Percentiles rank a stretch among this genome's conserved stretches.
phyloP scores from a whole-genome alignment of 2,888 invertebrate genomes.

The Acleris literana region DNA sequence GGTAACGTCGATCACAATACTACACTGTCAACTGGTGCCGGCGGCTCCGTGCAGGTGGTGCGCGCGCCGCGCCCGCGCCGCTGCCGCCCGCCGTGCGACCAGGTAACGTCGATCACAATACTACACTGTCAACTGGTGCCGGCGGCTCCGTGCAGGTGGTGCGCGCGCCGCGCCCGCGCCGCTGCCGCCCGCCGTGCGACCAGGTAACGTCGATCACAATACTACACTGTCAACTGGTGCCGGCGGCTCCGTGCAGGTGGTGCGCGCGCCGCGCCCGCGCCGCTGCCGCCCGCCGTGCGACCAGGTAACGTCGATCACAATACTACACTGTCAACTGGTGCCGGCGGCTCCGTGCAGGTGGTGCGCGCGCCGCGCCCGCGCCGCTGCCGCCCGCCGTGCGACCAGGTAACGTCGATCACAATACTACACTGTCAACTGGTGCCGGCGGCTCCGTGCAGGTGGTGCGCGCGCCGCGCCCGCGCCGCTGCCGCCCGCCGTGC shows the following conservation, averaged over 20 bases:
- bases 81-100: conserved; percentile 22
- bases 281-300: conserved; percentile 27
- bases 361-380: conserved; percentile 47
- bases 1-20: too few relatives aligned
- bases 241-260: conserved; percentile 67
- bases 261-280: conserved; percentile 44
- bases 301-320: too few relatives aligned
- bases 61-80: conserved; percentile 40
- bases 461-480: conserved; percentile 48
- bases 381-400: conserved; percentile 33
- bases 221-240: conserved; percentile 51
- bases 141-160: conserved; percentile 69
- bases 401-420: too few relatives aligned
- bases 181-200: conserved; percentile 25
- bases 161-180: conserved; percentile 40
- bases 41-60: too few relatives aligned
- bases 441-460: conserved; percentile 69
- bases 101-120: too few relatives aligned
- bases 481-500: conserved; percentile 34
- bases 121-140: conserved; percentile 51
- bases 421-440: conserved; percentile 44
- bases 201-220: too few relatives aligned
- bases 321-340: conserved; percentile 48
- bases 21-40: too few relatives aligned
- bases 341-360: conserved; percentile 68